Evolutionary conservation across 2,888 invertebrate genomes (phyloP).

Genomic region (Himalopsyche japonica): DNA sequence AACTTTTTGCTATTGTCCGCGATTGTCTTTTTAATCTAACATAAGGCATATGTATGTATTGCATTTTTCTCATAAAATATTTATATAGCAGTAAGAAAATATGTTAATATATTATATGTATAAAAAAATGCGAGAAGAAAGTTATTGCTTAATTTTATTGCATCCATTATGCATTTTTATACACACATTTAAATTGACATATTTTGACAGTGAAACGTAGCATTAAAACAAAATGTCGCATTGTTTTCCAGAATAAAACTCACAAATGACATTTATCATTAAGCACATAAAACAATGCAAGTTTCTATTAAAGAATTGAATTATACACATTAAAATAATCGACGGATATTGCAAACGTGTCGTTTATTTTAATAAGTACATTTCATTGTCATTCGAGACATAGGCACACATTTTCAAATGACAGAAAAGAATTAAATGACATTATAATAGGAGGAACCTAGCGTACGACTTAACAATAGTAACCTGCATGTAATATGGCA

Average conservation of each 20-base stretch:
- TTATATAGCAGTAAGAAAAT: no score
- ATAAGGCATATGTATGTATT: no score
- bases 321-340: background rate
- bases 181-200: background rate
- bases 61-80: no score
- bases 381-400: conserved; percentile 1
- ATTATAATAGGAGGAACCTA: background rate
- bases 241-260: background rate
- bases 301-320: conserved; percentile 1
- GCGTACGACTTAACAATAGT: background rate
- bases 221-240: background rate
- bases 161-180: background rate
- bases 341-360: conserved; percentile 1
- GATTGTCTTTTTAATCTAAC: no score
- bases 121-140: no score
- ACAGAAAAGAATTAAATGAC: background rate
- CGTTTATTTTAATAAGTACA: background rate
- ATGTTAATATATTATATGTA: no score
- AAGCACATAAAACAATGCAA: background rate
- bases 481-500: background rate
- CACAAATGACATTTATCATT: background rate
- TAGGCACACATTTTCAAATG: background rate
- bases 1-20: no score
- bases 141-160: background rate
- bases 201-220: background rate